These are phyloP conservation scores for Amphipoea lucens DNA, from an alignment of 2,888 invertebrate genomes.

Conservation along the genomic window DNA sequence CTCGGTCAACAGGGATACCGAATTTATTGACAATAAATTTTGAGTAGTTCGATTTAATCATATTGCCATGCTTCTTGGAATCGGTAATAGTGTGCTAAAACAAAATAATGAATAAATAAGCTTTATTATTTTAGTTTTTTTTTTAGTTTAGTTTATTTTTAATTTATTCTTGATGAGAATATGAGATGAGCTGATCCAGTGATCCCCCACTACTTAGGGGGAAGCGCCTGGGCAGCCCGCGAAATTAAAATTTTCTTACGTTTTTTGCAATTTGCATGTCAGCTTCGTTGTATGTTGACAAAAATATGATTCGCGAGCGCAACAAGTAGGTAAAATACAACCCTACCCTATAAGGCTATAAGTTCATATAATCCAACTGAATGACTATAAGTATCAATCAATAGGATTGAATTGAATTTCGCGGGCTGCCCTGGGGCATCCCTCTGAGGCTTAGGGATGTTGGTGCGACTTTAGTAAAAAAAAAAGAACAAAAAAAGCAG, in stretches of 20 bases:
- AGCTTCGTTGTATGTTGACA: neutral
- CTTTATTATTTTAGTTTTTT: neutral
- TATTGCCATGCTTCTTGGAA: neutral
- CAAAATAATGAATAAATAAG: neutral
- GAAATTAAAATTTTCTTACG: neutral
- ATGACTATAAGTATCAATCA: neutral
- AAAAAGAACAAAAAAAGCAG: neutral
- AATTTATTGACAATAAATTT: constrained; percentile 47
- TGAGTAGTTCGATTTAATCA: constrained; percentile 50
- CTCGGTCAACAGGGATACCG: constrained; percentile 39
- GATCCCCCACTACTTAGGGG: neutral
- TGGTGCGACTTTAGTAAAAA: neutral
- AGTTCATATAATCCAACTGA: too few relatives aligned
- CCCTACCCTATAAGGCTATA: too few relatives aligned
- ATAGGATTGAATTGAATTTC: neutral
- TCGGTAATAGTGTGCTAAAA: constrained; percentile 18
- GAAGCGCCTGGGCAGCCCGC: too few relatives aligned
- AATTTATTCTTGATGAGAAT: neutral
- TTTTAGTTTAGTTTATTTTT: too few relatives aligned
- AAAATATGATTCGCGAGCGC: neutral
- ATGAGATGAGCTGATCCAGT: neutral
- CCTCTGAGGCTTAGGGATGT: too few relatives aligned
- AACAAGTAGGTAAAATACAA: too few relatives aligned
- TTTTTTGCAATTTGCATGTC: too few relatives aligned
- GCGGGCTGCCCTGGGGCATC: neutral